A percentile compares a stretch with the other conserved stretches of the same genome.
Conservation (phyloP, 2,797 vertebrate genomes). For the Kryptolebias ocellatus region DNA sequence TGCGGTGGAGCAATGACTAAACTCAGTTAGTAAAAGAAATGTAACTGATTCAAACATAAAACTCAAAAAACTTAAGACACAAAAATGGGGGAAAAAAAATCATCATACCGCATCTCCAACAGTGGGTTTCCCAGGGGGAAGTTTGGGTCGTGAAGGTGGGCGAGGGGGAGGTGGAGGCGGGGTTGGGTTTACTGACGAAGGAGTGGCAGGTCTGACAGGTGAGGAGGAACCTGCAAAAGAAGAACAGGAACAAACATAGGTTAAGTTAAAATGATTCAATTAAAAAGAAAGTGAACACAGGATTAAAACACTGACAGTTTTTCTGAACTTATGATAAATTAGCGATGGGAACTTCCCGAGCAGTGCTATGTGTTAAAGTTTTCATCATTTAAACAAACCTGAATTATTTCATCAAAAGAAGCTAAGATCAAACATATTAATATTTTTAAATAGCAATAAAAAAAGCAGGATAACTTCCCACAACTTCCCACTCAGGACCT, state of each 20-base stretch:
- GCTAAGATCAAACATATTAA: too few relatives aligned
- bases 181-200: conserved; percentile 84
- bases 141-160: conserved; percentile 92
- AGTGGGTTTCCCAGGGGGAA: conserved; percentile 90
- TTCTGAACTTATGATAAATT: neutral
- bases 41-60: neutral
- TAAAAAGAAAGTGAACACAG: too few relatives aligned
- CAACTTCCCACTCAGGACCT: too few relatives aligned
- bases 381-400: too few relatives aligned
- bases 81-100: neutral
- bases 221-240: conserved; percentile 88
- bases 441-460: too few relatives aligned
- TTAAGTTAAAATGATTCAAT: neutral
- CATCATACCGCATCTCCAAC: conserved; percentile 89
- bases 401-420: too few relatives aligned
- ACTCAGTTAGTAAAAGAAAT: neutral
- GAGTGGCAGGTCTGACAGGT: conserved; percentile 88
- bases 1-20: neutral
- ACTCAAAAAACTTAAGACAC: neutral
- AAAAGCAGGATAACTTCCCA: too few relatives aligned
- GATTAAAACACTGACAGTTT: too few relatives aligned
- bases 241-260: neutral
- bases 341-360: too few relatives aligned
- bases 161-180: conserved; percentile 91
- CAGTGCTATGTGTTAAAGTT: too few relatives aligned